Conservation (phyloP, 2,797 vertebrate species). For the Coreius guichenoti region DNA sequence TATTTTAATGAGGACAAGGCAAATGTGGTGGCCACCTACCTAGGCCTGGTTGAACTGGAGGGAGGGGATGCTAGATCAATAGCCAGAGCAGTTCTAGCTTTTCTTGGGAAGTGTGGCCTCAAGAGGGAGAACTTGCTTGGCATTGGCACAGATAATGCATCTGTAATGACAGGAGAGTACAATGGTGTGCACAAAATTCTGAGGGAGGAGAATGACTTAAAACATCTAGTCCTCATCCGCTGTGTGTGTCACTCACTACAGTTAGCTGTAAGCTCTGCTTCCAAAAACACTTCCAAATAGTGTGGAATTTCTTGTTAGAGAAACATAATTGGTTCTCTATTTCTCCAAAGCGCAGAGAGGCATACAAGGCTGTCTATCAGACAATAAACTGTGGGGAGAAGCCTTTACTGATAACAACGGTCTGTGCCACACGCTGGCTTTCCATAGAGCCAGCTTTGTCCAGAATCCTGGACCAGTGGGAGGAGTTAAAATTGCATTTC, state of each 20-base stretch:
- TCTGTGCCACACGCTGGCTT: constrained; percentile 28
- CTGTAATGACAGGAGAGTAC: background rate
- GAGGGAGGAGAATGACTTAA: background rate
- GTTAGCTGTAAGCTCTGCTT: no score
- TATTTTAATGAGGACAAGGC: background rate
- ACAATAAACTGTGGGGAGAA: constrained; percentile 5
- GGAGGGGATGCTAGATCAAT: constrained; percentile 20
- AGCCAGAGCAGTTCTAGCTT: background rate
- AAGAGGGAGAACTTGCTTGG: background rate
- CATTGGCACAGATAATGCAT: constrained; percentile 7
- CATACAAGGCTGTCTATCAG: constrained; percentile 6
- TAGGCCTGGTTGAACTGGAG: constrained; percentile 14
- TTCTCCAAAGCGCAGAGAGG: no score
- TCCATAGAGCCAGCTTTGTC: constrained; percentile 18
- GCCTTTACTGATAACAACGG: constrained; percentile 13
- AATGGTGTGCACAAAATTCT: background rate
- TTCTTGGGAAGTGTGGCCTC: constrained; percentile 22
- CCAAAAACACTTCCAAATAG: no score
- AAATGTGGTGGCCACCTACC: background rate
- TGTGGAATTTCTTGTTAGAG: no score
- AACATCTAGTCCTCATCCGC: background rate
- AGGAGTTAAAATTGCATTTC: constrained; percentile 24
- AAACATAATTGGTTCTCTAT: no score
- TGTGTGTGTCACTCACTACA: no score
- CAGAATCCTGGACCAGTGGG: constrained; percentile 19